Evolutionary conservation across 2,797 vertebrate genomes (phyloP).

Genomic region (Falco peregrinus): DNA sequence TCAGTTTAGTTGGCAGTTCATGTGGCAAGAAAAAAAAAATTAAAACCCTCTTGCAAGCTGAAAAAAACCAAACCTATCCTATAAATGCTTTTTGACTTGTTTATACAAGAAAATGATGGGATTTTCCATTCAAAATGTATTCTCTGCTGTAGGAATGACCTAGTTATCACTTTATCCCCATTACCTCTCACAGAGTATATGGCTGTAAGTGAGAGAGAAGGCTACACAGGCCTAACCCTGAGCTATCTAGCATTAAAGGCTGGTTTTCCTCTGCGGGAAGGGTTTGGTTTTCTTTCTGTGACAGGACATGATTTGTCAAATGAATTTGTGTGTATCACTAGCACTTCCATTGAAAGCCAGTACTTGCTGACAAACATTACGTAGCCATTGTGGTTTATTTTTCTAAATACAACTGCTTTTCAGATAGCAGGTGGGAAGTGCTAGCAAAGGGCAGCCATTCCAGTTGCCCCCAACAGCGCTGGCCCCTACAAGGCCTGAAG

Average conservation of each 20-base stretch:
- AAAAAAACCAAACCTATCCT: slow-evolving; percentile 20
- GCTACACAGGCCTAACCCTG: background rate
- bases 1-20: slow-evolving; percentile 48
- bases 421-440: background rate
- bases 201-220: background rate
- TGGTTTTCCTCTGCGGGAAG: background rate
- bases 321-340: background rate
- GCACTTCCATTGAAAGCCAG: background rate
- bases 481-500: background rate
- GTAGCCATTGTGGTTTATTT: background rate
- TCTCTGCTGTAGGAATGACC: slow-evolving; percentile 9
- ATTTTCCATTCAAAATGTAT: slow-evolving; percentile 38
- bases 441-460: background rate
- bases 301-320: background rate
- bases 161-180: background rate
- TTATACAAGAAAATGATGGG: background rate
- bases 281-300: background rate
- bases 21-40: background rate
- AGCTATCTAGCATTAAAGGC: background rate
- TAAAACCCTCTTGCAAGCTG: slow-evolving; percentile 7
- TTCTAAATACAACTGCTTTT: background rate
- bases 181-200: background rate
- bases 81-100: slow-evolving; percentile 26
- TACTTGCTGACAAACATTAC: background rate
- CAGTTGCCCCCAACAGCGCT: background rate